Percentiles rank a stretch among this genome's conserved stretches.
Evolutionary conservation across 2,888 invertebrate genomes (phyloP).

Genomic region (Phymatocera aterrima): DNA sequence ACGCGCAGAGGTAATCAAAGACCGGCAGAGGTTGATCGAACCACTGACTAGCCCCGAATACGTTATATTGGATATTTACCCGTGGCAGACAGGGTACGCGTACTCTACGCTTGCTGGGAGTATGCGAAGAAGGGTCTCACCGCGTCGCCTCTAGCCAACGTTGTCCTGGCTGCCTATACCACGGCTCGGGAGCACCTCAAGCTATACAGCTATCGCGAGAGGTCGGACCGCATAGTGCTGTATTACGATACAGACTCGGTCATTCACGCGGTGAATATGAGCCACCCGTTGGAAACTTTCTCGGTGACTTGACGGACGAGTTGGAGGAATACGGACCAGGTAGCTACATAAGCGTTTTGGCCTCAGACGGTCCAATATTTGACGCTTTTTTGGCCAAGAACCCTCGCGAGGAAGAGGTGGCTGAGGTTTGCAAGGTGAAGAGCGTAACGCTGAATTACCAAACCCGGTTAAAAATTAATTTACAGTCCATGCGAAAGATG

Average conservation of each 20-base stretch:
- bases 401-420: background rate
- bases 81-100: slow-evolving; percentile 50
- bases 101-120: slow-evolving; percentile 53
- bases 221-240: slow-evolving; percentile 58
- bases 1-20: no score
- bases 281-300: slow-evolving; percentile 59
- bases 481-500: background rate
- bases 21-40: background rate
- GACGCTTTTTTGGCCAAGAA: slow-evolving; percentile 60
- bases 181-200: slow-evolving; percentile 63
- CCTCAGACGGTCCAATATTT: slow-evolving; percentile 66
- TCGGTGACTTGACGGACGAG: slow-evolving; percentile 68
- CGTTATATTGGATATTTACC: slow-evolving; percentile 23
- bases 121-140: slow-evolving; percentile 49
- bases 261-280: slow-evolving; percentile 56
- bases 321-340: slow-evolving; percentile 57
- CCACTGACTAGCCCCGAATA: background rate
- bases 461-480: background rate
- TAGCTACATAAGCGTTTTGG: slow-evolving; percentile 63
- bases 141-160: slow-evolving; percentile 54
- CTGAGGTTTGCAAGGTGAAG: background rate
- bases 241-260: slow-evolving; percentile 69
- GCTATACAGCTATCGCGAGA: slow-evolving; percentile 63
- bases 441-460: background rate
- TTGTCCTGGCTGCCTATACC: slow-evolving; percentile 65